These are phyloP conservation scores for Lepus americanus DNA, from an alignment of 2,113 vertebrate genomes.

Conservation along the genomic window DNA sequence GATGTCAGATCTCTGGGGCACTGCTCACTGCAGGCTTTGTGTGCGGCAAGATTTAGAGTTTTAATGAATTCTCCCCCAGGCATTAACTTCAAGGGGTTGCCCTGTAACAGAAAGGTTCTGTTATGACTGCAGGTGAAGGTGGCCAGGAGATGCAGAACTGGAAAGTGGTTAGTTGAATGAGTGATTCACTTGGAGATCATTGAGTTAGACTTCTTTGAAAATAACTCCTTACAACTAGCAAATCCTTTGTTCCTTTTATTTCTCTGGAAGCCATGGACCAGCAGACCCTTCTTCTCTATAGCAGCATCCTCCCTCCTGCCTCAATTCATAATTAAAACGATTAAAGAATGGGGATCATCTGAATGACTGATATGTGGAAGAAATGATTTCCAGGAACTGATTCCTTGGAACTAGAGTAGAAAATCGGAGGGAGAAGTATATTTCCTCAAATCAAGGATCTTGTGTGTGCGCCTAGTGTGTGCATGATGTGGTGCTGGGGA, in stretches of 20 bases:
- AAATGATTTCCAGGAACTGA: neutral
- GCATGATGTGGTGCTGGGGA: neutral
- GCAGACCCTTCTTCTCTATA: neutral
- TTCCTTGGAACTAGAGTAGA: neutral
- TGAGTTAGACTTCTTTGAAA: neutral
- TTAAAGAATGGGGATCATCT: neutral
- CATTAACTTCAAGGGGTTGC: neutral
- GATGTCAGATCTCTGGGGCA: neutral
- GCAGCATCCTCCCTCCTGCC: neutral
- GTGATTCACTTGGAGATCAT: neutral
- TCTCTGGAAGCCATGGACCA: slow-evolving; percentile 26
- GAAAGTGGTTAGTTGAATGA: neutral
- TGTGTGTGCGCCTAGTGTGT: neutral
- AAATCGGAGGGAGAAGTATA: neutral
- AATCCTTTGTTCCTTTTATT: slow-evolving; percentile 1
- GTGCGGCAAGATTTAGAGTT: neutral
- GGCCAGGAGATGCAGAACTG: neutral
- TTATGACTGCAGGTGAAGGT: neutral
- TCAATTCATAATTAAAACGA: neutral
- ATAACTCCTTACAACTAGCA: neutral
- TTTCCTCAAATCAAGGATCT: neutral
- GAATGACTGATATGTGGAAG: neutral
- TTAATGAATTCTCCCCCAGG: neutral
- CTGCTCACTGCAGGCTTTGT: neutral
- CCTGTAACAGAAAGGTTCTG: neutral